Evolutionary conservation across 1,140 invertebrate genomes (phyloP), one percentile per base, ranked within the genome.

Genomic region (Solenopsis fugax): DNA sequence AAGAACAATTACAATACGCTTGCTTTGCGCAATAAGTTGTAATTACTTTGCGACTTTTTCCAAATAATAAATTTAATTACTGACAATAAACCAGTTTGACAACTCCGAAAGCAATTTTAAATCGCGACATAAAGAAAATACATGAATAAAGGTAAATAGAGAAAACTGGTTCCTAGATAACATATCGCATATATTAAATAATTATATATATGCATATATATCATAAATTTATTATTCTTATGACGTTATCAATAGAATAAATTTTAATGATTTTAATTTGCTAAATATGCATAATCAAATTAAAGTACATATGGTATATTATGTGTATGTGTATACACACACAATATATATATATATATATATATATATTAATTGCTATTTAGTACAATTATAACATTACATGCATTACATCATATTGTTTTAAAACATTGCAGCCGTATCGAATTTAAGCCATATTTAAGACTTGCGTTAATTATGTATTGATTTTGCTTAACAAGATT

Each of bases 91-190:
- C 29, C 41, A 75, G 24, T 84, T 60, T 50, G 6, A 50, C 56
- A 62, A 7, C 24, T 82, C 6, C 7, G 41, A 48, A 29, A 48
- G 1, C 2, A 1, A 48, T 72, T 73, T 58, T 34, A 3, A 54
- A 82, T 56, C 6, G 24, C 12, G 24, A 7, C 13, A 71, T 65
- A 7, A 10, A 56, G n/a, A 54, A 12, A 69, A 48, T 13, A 4
- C 41, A 54, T 48, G 5, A 69, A 1, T 69, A 69, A 81, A 69
- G 2, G 29, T 3, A 60, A 45, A 62, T 50, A 50, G 9, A 24
- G 65, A 72, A 72, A 82, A 67, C 12, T 82, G 24, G 18, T 73
- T 48, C 13, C 37, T 75, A n/a, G 10, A 56, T 65, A n/a, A 4
- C 7, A 41, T 50, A 45, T 50, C 37, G 5, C 21, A 69, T 54